Percentiles rank a stretch among this genome's conserved stretches.
Evolutionary conservation across 2,888 invertebrate genomes (phyloP).

Genomic region (Formica aserva): DNA sequence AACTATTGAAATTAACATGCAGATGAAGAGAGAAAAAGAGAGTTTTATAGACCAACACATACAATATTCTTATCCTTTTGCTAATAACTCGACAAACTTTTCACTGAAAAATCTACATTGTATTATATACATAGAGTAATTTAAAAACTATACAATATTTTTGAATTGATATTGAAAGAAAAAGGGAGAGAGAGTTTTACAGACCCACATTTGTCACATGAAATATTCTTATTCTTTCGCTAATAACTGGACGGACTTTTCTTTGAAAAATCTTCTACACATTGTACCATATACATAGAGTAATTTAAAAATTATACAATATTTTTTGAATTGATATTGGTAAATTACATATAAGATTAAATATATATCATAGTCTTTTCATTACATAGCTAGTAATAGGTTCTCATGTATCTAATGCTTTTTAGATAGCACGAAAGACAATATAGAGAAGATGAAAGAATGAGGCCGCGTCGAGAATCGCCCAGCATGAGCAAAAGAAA

Average conservation of each 20-base stretch:
- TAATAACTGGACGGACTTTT: neutral
- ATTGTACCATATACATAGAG: neutral
- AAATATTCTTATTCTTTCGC: neutral
- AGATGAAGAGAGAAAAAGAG: neutral
- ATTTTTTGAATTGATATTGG: neutral
- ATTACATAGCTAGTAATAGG: neutral
- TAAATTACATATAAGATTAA: neutral
- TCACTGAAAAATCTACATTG: neutral
- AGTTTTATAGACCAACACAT: neutral
- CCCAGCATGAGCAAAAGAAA: neutral
- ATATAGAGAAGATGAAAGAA: slow-evolving; percentile 9
- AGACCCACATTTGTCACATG: neutral
- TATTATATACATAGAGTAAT: neutral
- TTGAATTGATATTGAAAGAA: neutral
- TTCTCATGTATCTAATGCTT: neutral
- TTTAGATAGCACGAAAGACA: neutral
- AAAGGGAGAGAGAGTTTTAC: neutral
- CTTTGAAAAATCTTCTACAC: neutral
- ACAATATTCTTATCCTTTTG: neutral
- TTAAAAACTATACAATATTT: neutral
- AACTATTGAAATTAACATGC: neutral
- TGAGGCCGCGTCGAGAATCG: neutral
- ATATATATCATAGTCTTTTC: neutral
- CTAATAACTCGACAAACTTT: neutral
- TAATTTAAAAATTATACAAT: neutral